Conservation (phyloP, 2,797 vertebrate species). For the Lerista edwardsae region DNA sequence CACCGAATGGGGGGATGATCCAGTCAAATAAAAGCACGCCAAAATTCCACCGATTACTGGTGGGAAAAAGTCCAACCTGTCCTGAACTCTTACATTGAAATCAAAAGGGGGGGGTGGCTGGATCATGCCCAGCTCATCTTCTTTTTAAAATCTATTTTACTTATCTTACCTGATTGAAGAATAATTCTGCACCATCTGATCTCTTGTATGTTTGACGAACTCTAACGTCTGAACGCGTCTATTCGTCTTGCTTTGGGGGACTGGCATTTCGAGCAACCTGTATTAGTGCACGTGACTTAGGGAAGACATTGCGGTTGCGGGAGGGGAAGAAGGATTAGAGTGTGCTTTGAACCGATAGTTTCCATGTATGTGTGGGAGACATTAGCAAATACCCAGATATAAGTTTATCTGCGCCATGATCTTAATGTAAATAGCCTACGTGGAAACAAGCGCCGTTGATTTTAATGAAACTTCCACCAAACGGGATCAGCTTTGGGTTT, state of each 20-base stretch:
- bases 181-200: not conserved
- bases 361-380: not conserved
- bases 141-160: no score
- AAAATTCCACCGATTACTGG: not conserved
- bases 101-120: no score
- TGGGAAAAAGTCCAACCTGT: not conserved
- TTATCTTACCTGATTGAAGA: not conserved
- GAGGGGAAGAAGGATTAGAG: not conserved
- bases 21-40: not conserved
- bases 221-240: not conserved
- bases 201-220: not conserved
- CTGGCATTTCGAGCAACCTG: not conserved
- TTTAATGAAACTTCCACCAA: not conserved
- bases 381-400: not conserved
- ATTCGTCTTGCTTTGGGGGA: not conserved
- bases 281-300: not conserved
- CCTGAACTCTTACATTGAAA: not conserved
- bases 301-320: not conserved
- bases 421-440: no score
- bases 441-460: no score
- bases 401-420: not conserved
- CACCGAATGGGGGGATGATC: not conserved
- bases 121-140: no score
- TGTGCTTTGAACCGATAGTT: not conserved
- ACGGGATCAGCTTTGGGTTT: not conserved